phyloP scores from a whole-genome alignment of 2,113 vertebrate species.

The Asarcornis scutulata region DNA sequence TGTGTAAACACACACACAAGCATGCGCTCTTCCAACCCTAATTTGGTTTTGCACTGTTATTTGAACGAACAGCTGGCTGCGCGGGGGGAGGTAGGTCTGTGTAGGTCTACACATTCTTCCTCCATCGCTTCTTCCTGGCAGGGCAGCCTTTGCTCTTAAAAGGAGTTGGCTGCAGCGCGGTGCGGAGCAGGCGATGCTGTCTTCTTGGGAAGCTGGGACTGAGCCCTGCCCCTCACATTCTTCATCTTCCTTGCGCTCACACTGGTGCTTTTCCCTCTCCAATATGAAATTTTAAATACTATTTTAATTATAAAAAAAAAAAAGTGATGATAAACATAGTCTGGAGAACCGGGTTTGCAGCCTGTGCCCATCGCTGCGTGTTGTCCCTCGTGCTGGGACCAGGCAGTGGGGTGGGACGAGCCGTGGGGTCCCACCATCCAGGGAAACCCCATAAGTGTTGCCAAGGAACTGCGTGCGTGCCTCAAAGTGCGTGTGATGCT shows the following conservation, averaged over 20 bases:
- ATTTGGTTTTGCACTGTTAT: background rate
- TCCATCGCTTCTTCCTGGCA: background rate
- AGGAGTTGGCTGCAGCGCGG: background rate
- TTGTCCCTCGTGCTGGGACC: background rate
- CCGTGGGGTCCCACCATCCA: no score
- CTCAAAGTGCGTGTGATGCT: fast-evolving
- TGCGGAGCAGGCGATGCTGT: background rate
- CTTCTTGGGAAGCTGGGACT: no score
- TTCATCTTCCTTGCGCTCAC: fast-evolving
- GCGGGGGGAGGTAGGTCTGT: background rate
- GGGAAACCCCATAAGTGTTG: background rate
- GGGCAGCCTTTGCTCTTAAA: background rate
- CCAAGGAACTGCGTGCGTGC: fast-evolving
- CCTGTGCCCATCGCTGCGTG: fast-evolving
- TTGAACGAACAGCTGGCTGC: background rate
- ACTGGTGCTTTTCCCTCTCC: background rate
- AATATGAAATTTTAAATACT: no score
- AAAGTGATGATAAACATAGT: background rate
- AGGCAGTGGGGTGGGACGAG: background rate
- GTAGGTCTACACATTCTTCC: background rate
- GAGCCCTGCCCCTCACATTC: background rate
- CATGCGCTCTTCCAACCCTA: background rate
- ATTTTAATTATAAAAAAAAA: no score
- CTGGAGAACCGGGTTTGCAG: background rate
- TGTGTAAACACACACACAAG: fast-evolving